Conservation (phyloP, 2,888 invertebrate species). For the Eristalis intricaria region DNA sequence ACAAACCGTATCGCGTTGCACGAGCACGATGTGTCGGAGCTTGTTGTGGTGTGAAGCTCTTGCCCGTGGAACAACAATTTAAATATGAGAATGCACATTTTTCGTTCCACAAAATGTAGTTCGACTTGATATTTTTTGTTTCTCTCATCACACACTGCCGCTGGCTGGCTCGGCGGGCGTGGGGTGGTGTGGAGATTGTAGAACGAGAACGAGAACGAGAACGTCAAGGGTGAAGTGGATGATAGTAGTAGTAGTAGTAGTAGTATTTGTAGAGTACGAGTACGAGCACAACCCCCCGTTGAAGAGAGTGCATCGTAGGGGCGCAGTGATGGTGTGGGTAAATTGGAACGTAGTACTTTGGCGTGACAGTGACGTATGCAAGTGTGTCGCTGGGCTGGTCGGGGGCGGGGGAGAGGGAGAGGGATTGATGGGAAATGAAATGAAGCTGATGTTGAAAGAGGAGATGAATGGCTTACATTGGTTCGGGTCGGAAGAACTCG, state of each 20-base stretch:
- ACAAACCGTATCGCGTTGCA: conserved; percentile 12
- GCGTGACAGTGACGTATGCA: conserved; percentile 56
- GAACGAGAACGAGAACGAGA: conserved; percentile 6
- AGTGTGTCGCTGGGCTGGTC: neutral
- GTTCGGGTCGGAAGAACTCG: conserved; percentile 31
- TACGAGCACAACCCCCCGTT: conserved; percentile 6
- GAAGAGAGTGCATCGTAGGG: conserved; percentile 4
- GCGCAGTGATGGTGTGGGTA: conserved; percentile 30
- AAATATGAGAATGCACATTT: conserved; percentile 71
- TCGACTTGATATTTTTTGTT: neutral
- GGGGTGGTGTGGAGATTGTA: neutral
- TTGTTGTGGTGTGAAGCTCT: conserved; percentile 68
- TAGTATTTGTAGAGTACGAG: neutral
- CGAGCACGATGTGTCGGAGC: conserved; percentile 52
- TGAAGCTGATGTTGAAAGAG: neutral
- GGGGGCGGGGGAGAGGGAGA: neutral
- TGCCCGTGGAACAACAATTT: conserved; percentile 69
- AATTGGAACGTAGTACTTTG: conserved; percentile 56
- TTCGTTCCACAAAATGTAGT: conserved; percentile 26
- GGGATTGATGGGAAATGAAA: conserved; percentile 24
- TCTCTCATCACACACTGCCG: conserved; percentile 24
- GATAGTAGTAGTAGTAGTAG: conserved; percentile 6
- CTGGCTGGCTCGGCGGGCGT: neutral
- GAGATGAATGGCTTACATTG: conserved; percentile 3
- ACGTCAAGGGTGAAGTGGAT: conserved; percentile 13